A percentile compares a stretch with the other conserved stretches of the same genome.
Evolutionary conservation across 2,797 vertebrate species (phyloP).

Genomic region (Carapus acus): DNA sequence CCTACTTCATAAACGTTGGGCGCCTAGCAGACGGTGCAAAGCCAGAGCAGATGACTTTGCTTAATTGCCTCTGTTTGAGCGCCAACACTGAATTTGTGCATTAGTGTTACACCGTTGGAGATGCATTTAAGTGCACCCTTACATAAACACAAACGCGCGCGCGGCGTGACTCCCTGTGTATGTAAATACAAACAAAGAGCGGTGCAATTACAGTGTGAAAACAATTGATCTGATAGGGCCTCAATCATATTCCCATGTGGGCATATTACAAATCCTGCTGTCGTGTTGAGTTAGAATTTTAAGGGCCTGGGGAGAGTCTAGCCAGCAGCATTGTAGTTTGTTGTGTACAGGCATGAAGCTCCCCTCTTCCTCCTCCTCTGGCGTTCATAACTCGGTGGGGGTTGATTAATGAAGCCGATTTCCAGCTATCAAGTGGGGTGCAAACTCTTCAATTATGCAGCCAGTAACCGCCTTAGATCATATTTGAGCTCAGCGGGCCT

Average conservation of each 20-base stretch:
- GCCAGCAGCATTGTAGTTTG: conserved; percentile 43
- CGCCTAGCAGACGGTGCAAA: conserved; percentile 47
- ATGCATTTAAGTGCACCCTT: conserved; percentile 28
- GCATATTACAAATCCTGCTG: conserved; percentile 7
- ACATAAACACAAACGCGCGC: too few relatives aligned
- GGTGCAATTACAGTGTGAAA: too few relatives aligned
- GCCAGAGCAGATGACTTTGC: conserved; percentile 54
- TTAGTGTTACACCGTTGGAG: conserved; percentile 28
- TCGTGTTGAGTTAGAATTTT: conserved; percentile 11
- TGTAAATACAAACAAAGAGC: too few relatives aligned
- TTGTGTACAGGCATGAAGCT: conserved; percentile 50
- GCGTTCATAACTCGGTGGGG: conserved; percentile 58
- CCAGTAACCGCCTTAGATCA: conserved; percentile 65
- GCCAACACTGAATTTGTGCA: conserved; percentile 30
- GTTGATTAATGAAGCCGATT: conserved; percentile 70
- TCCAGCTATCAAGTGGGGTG: conserved; percentile 65
- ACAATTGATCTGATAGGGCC: too few relatives aligned
- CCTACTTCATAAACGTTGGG: conserved; percentile 25
- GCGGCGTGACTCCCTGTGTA: not conserved
- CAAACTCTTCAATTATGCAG: conserved; percentile 73
- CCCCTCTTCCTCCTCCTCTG: conserved; percentile 48
- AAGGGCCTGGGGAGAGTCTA: conserved; percentile 33
- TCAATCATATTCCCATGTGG: too few relatives aligned
- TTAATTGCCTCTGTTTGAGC: conserved; percentile 62
- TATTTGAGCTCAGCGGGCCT: conserved; percentile 52